Evolutionary conservation across 2,888 invertebrate genomes (phyloP), one percentile per base, ranked within the genome.

Genomic region (Synanthedon formicaeformis): DNA sequence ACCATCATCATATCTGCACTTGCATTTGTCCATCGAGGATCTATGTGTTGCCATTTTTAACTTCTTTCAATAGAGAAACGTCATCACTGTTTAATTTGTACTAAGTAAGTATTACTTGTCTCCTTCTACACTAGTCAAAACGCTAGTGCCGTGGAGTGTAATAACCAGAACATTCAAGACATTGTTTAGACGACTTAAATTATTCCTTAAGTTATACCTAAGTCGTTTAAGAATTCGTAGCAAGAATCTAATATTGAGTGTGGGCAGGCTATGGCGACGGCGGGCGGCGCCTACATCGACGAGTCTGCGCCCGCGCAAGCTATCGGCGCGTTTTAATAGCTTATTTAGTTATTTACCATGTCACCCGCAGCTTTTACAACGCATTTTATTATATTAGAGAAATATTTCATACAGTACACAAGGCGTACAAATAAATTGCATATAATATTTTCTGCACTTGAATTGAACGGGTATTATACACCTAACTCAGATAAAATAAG

Each of bases 241-340:
- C 69, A 68, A 54, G 68, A 58, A 63, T 66, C 63, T 45, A 13
- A 45, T 56, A 53, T 51, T 52, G 60, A 58, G 66, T 66, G 74
- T 73, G 73, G 75, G 75, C 69, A 73, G 75, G 70, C 73, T 34
- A 34, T 34, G 34, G 34, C 34, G 34, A 34, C 34, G 34, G 8
- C 34, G 10, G 74, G 72, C 73, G 74, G 71, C 73, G 73, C 74
- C 73, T 66, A 67, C 67, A 61, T 61, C 60, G 62, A 65, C 60
- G 56, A 18, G 49, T 54, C 56, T 55, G 63, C 60, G 64, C 61
- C 57, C 55, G 55, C 58, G 56, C 57, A 53, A 50, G 50, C 48
- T 50, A 57, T 50, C 50, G 52, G 51, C 54, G 48, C 52, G 57
- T 57, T 57, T 60, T 57, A 60, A 60, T 59, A 55, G 54, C 23